Evolutionary conservation across 2,888 invertebrate species (phyloP).

Genomic region (Tiliacea citrago): DNA sequence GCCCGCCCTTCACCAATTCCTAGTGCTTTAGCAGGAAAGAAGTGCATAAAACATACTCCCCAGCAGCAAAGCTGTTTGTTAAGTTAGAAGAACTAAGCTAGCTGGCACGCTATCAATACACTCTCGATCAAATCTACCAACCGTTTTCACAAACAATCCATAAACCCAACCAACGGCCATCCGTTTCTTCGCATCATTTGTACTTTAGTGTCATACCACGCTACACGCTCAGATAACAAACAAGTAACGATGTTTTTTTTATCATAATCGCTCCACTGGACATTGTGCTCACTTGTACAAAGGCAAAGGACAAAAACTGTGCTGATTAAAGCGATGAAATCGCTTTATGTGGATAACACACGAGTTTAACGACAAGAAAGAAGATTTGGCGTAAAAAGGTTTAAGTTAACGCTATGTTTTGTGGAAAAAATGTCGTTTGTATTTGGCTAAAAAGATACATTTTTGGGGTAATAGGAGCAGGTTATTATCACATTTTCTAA

Average conservation of each 20-base stretch:
- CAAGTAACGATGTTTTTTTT: slow-evolving; percentile 42
- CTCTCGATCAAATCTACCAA: background rate
- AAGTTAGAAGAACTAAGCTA: background rate
- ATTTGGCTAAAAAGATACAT: slow-evolving; percentile 2
- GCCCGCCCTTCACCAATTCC: background rate
- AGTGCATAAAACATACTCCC: background rate
- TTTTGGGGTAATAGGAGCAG: background rate
- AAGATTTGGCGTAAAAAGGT: slow-evolving; percentile 40
- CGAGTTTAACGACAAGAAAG: slow-evolving; percentile 48
- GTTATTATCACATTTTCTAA: background rate
- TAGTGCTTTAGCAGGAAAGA: background rate
- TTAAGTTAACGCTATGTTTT: slow-evolving; percentile 19
- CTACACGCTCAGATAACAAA: slow-evolving; percentile 48
- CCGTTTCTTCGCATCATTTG: slow-evolving; percentile 23
- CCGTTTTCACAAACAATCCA: background rate
- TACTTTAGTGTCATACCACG: slow-evolving; percentile 30
- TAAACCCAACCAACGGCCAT: slow-evolving; percentile 29
- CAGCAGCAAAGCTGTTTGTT: background rate
- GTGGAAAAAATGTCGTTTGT: background rate
- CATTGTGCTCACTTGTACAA: slow-evolving; percentile 49
- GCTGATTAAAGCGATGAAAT: slow-evolving; percentile 43
- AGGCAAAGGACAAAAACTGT: slow-evolving; percentile 54
- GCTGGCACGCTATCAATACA: background rate
- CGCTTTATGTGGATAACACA: slow-evolving; percentile 36
- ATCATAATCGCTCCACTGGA: slow-evolving; percentile 48